These are phyloP conservation scores for Mythimna ferrago DNA, from an alignment of 2,888 invertebrate species.

Conservation along the genomic window DNA sequence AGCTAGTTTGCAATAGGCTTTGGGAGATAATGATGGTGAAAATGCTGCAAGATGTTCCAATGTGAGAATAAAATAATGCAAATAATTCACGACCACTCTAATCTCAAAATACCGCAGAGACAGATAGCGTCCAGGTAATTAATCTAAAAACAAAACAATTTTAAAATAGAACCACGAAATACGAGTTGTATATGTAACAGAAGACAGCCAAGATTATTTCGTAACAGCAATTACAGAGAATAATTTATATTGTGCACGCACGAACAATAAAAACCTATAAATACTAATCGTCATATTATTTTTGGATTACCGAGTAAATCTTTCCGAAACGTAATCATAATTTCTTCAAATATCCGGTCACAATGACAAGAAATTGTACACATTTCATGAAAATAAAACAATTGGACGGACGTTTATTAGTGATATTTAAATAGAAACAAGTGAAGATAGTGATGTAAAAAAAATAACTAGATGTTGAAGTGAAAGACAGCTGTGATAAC, in stretches of 20 bases:
- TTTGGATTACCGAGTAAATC: conserved; percentile 2
- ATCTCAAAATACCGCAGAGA: conserved; percentile 9
- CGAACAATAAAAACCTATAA: conserved; percentile 46
- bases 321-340: conserved; percentile 21
- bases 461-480: neutral
- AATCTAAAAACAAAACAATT: conserved; percentile 34
- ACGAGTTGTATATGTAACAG: conserved; percentile 43
- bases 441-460: conserved; percentile 3
- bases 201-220: conserved; percentile 49
- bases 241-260: conserved; percentile 51
- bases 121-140: conserved; percentile 35
- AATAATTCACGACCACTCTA: neutral
- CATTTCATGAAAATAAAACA: conserved; percentile 26
- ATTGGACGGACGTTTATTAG: conserved; percentile 41
- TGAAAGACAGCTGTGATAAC: too few relatives aligned
- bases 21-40: too few relatives aligned
- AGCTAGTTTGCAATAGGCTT: too few relatives aligned
- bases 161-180: conserved; percentile 42
- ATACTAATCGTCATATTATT: conserved; percentile 24
- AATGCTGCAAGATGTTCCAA: too few relatives aligned
- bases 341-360: conserved; percentile 2
- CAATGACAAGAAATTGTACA: conserved; percentile 12
- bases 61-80: too few relatives aligned
- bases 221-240: conserved; percentile 45
- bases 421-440: conserved; percentile 30